Base-by-base conservation (phyloP, 2,888 invertebrate genomes). In the Gymnoscelis rufifasciata region DNA sequence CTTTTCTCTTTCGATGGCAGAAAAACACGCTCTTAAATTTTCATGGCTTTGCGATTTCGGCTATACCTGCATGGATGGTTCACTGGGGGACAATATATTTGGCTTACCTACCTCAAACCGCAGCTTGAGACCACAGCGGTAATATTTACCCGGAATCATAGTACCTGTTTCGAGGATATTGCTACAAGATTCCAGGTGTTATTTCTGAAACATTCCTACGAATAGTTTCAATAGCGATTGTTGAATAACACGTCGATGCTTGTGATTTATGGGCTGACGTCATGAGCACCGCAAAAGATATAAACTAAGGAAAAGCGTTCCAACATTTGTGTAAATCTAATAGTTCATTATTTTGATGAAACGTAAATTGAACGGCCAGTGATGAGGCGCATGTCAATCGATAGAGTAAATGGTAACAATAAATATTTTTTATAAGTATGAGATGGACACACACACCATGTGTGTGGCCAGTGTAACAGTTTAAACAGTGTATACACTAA, bases 31-130 rank as follows among this genome's bases (percentile, higher is more conserved):
- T 55, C 53, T 55, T 57, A 52, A 55, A 57, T 57, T 54, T 52
- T 52, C 48, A 54, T 56, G 51, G 51, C 45, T 56, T 51, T 54
- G 43, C 51, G 50, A 54, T 54, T 56, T 54, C 38, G 48, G 51
- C 49, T 42, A 45, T 47, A 49, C 51, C 19, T 31, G 47, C 51
- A 30, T 36, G 49, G 52, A 58, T 56, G 44, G 52, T 50, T 47
- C 54, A 48, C 56, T 28, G 14, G 31, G 56, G 57, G 56, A 58
- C 56, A 54, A 58, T 56, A 54, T 54, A 55, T 55, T 56, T 52
- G 54, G 55, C 52, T 54, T 56, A 52, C 57, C 48, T 52, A 49
- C 54, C 42, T 51, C 43, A 54, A 54, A 52, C 52, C 55, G 51
- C 53, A 54, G 47, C 35, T 35, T 51, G 47, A 41, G 47, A 38